Conservation (phyloP, 2,888 invertebrate species). For the Frankliniella intonsa region DNA sequence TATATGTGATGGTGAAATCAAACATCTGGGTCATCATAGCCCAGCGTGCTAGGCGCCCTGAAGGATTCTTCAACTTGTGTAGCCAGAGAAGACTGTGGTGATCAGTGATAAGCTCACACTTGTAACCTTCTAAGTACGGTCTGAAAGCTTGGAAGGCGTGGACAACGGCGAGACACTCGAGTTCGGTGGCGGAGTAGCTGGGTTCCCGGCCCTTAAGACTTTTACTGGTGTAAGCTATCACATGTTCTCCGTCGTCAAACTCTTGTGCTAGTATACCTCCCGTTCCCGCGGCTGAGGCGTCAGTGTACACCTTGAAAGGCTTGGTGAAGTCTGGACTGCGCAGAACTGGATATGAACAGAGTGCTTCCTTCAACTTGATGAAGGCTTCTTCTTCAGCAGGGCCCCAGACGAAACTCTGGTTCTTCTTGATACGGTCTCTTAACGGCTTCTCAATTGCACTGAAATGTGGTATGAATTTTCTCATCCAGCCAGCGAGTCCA, state of each 20-base stretch:
- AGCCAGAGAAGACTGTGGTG: constrained; percentile 36
- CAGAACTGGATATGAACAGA: neutral
- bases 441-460: neutral
- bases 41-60: constrained; percentile 35
- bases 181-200: constrained; percentile 33
- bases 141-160: constrained; percentile 35
- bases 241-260: constrained; percentile 32
- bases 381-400: neutral
- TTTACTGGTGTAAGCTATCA: constrained; percentile 37
- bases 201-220: constrained; percentile 31
- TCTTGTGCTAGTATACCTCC: constrained; percentile 35
- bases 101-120: constrained; percentile 36
- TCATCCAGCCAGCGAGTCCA: neutral
- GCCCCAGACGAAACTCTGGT: neutral
- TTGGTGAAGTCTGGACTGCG: constrained; percentile 32
- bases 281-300: constrained; percentile 35
- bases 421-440: neutral
- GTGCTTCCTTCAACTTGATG: neutral
- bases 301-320: constrained; percentile 36
- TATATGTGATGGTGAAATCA: constrained; percentile 34
- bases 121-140: constrained; percentile 34
- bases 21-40: constrained; percentile 33
- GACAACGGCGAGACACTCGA: constrained; percentile 36
- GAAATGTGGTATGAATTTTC: neutral
- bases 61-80: constrained; percentile 33